Evolutionary conservation across 1,140 invertebrate genomes (phyloP).

Genomic region (Bacillus rossius): DNA sequence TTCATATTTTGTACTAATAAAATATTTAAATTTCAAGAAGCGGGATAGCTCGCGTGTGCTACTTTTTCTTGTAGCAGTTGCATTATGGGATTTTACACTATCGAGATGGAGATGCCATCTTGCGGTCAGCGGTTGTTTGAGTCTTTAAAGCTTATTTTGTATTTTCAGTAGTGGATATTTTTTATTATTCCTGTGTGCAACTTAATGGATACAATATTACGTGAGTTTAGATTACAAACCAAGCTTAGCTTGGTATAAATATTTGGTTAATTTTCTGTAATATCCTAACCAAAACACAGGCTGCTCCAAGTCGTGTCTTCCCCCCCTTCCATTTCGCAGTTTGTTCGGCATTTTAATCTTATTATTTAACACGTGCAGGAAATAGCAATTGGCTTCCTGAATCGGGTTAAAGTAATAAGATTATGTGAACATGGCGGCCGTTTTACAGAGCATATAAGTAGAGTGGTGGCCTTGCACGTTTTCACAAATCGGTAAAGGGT

Average conservation of each 20-base stretch:
- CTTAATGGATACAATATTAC: slow-evolving; percentile 38
- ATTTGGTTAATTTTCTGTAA: neutral
- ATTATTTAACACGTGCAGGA: slow-evolving; percentile 47
- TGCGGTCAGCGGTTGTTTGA: too few species aligned
- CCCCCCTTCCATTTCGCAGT: slow-evolving; percentile 20
- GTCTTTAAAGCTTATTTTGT: too few species aligned
- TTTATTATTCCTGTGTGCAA: slow-evolving; percentile 64
- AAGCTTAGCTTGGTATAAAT: neutral
- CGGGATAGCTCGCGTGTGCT: too few species aligned
- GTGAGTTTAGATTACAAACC: neutral
- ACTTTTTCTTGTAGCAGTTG: too few species aligned
- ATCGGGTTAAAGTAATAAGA: slow-evolving; percentile 50
- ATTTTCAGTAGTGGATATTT: too few species aligned
- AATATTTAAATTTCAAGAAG: too few species aligned
- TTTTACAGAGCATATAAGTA: slow-evolving; percentile 21
- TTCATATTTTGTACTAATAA: too few species aligned
- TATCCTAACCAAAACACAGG: slow-evolving; percentile 15
- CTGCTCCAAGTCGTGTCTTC: slow-evolving; percentile 16
- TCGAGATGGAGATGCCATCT: too few species aligned
- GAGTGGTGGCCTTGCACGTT: slow-evolving; percentile 13
- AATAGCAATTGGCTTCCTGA: slow-evolving; percentile 44
- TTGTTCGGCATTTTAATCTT: slow-evolving; percentile 44
- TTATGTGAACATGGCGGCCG: slow-evolving; percentile 31
- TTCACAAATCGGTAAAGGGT: slow-evolving; percentile 18
- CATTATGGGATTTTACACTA: too few species aligned